phyloP scores from a whole-genome alignment of 2,113 vertebrate species.

The Penelope pileata region DNA sequence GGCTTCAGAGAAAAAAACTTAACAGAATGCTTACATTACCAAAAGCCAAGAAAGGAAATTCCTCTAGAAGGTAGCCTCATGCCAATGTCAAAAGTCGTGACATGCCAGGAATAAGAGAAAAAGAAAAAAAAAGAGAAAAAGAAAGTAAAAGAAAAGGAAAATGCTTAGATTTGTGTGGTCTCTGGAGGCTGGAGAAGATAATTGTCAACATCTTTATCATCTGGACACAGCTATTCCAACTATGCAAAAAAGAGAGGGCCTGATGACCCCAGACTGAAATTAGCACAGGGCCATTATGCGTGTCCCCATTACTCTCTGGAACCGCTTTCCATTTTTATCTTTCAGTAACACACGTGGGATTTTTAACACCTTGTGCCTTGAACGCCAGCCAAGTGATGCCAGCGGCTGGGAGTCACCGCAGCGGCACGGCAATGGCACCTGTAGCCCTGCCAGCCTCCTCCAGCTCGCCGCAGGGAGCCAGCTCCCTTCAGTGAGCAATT shows the following conservation, averaged over 20 bases:
- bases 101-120: slow-evolving; percentile 24
- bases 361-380: slow-evolving; percentile 17
- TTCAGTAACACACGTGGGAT: not conserved
- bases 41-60: slow-evolving; percentile 30
- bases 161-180: slow-evolving; percentile 38
- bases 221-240: slow-evolving; percentile 43
- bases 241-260: not conserved
- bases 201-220: slow-evolving; percentile 57
- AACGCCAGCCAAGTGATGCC: not conserved
- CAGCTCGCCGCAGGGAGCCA: not conserved
- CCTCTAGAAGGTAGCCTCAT: slow-evolving; percentile 7
- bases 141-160: slow-evolving; percentile 46
- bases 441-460: not conserved
- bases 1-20: not conserved
- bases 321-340: slow-evolving; percentile 31
- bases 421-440: not conserved
- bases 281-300: slow-evolving; percentile 10
- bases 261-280: slow-evolving; percentile 24
- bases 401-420: rapidly evolving
- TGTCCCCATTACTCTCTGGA: not conserved
- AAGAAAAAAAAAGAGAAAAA: not conserved
- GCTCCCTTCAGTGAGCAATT: not conserved
- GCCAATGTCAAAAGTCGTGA: slow-evolving; percentile 9
- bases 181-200: slow-evolving; percentile 14
- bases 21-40: slow-evolving; percentile 13